phyloP scores from a whole-genome alignment of 2,888 invertebrate species.

The Sphinx pinastri region DNA sequence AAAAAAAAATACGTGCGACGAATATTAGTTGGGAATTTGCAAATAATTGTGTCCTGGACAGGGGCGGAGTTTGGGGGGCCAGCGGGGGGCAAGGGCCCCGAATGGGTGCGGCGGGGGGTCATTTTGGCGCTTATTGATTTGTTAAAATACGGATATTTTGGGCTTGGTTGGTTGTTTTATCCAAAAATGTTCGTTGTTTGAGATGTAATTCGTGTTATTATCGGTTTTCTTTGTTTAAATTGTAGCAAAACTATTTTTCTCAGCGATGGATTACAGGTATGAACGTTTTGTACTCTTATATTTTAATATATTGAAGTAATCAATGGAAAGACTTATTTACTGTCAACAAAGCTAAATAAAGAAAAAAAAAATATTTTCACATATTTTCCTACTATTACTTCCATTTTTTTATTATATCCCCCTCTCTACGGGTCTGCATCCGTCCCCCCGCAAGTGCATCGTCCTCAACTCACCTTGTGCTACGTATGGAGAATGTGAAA shows the following conservation, averaged over 20 bases:
- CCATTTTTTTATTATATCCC: neutral
- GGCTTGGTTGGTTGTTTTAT: neutral
- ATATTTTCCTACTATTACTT: neutral
- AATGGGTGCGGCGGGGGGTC: neutral
- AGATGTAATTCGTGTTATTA: too few relatives aligned
- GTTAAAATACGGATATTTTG: neutral
- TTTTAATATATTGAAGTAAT: too few relatives aligned
- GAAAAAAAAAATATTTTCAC: too few relatives aligned
- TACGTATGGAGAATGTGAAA: constrained; percentile 64
- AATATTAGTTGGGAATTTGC: constrained; percentile 66
- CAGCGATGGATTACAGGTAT: too few relatives aligned
- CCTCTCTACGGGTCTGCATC: neutral
- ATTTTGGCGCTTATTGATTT: neutral
- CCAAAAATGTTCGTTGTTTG: neutral
- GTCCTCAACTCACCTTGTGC: constrained; percentile 75
- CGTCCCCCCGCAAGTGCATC: constrained; percentile 57
- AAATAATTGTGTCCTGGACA: constrained; percentile 60
- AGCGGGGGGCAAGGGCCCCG: constrained; percentile 2
- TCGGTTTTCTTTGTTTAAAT: too few relatives aligned
- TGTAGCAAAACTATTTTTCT: too few relatives aligned
- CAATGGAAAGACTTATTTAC: too few relatives aligned
- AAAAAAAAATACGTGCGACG: constrained; percentile 62
- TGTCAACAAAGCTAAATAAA: too few relatives aligned
- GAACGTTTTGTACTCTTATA: too few relatives aligned
- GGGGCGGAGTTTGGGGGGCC: constrained; percentile 5